Evolutionary conservation across 2,888 invertebrate species (phyloP), one percentile per base, ranked within the genome.

Genomic region (Diplolepis rosae): DNA sequence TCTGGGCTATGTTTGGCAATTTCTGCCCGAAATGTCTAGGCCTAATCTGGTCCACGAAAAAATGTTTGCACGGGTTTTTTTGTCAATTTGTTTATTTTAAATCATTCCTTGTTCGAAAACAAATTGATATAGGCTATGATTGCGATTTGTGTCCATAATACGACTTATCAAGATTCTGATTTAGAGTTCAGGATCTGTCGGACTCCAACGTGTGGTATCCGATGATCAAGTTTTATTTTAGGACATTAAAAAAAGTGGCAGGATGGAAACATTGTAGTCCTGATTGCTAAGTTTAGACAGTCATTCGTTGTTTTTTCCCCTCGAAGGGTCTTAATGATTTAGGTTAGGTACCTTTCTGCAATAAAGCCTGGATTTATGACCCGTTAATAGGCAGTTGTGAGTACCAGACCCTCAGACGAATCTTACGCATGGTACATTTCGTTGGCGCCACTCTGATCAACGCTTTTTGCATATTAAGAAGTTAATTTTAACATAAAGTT

Each of bases 321-420:
- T 35, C n/a, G 24, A 61, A 24, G 56, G 39, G 39, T 39, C 13
- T n/a, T 13, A 61, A 39, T 61, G 61, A 61, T 61, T 61, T 61
- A 61, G 39, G 61, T 61, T 39, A 35, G 39, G 61, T 61, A 39
- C 24, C n/a, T 61, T 61, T 39, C 61, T 61, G 61, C 61, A 39
- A 61, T 61, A 61, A 61, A 61, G 39, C n/a, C n/a, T 24, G 39
- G 24, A 61, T 61, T 61, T 61, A 61, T 61, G 61, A 61, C 24
- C 39, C 61, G 61, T 24, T 61, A 61, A 61, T 61, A 61, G 61
- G 61, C 24, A 39, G 61, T 61, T 61, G 61, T n/a, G 24, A 22
- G 22, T 61, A 61, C n/a, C n/a, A 61, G 39, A 35, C 35, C n/a
- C 24, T 24, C 35, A 61, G 61, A 61, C 39, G 22, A 39, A 39